These are phyloP conservation scores for Mycteria americana DNA, from an alignment of 2,797 vertebrate species.

Conservation along the genomic window DNA sequence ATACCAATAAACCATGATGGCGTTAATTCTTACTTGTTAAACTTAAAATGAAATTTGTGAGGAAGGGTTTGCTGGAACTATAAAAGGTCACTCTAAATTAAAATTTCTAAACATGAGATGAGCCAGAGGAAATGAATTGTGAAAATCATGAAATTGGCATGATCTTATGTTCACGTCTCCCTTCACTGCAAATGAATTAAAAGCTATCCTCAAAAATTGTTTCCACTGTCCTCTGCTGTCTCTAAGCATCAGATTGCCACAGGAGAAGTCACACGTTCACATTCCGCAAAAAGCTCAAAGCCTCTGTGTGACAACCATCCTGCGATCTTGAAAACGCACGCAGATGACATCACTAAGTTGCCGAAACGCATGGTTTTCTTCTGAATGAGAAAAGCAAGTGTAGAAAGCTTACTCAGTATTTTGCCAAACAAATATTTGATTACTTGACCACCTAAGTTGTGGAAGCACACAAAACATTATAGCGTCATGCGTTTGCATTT, in stretches of 20 bases:
- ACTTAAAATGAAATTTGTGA: not conserved
- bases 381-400: not conserved
- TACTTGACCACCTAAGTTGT: not conserved
- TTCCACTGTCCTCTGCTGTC: not conserved
- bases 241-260: not conserved
- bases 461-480: not conserved
- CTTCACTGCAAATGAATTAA: not conserved
- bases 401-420: not conserved
- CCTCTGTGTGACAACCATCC: not conserved
- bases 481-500: not conserved
- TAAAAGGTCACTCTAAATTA: not conserved
- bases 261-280: not conserved
- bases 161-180: not conserved
- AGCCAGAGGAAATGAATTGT: not conserved
- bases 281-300: not conserved
- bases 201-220: not conserved
- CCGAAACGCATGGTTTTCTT: not conserved
- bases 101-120: not conserved
- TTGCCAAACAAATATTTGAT: not conserved
- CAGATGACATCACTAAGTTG: not conserved
- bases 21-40: not conserved
- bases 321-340: not conserved
- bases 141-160: not conserved
- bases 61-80: not conserved
- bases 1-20: not conserved